phyloP scores from a whole-genome alignment of 2,888 invertebrate genomes.

The Melanchra persicariae region DNA sequence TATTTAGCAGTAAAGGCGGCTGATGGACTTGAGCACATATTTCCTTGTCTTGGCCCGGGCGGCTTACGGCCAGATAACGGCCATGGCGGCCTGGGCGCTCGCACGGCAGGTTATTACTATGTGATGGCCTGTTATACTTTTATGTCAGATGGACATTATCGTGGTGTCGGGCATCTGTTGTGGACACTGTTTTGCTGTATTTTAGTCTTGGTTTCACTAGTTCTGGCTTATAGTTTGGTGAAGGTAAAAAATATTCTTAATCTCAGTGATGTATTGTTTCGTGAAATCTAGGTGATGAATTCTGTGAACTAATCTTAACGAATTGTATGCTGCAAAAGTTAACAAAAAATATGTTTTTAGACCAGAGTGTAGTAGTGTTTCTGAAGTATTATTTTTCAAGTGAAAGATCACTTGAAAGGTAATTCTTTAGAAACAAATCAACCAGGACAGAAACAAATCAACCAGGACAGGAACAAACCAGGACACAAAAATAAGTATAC shows the following conservation, averaged over 20 bases:
- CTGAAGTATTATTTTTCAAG: too few relatives aligned
- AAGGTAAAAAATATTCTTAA: neutral
- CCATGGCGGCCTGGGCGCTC: neutral
- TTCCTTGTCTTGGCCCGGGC: conserved; percentile 20
- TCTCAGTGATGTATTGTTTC: neutral
- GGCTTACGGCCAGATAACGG: conserved; percentile 22
- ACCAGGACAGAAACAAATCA: too few relatives aligned
- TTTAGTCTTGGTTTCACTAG: neutral
- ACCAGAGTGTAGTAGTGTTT: too few relatives aligned
- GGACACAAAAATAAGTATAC: too few relatives aligned
- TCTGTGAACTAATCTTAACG: neutral
- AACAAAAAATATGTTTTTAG: neutral
- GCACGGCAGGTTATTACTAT: conserved; percentile 16
- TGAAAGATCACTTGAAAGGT: neutral
- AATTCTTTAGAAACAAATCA: neutral
- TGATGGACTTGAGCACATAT: conserved; percentile 33
- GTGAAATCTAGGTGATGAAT: neutral
- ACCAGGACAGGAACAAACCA: too few relatives aligned
- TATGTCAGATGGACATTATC: conserved; percentile 7
- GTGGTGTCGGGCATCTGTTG: conserved; percentile 1
- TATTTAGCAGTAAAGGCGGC: conserved; percentile 36
- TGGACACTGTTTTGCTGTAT: neutral
- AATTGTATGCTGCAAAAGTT: neutral
- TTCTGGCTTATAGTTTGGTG: neutral
- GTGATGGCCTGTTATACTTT: conserved; percentile 10